Evolutionary conservation across 2,113 vertebrate genomes (phyloP), one percentile per base, ranked within the genome.

Genomic region (Suncus etruscus): DNA sequence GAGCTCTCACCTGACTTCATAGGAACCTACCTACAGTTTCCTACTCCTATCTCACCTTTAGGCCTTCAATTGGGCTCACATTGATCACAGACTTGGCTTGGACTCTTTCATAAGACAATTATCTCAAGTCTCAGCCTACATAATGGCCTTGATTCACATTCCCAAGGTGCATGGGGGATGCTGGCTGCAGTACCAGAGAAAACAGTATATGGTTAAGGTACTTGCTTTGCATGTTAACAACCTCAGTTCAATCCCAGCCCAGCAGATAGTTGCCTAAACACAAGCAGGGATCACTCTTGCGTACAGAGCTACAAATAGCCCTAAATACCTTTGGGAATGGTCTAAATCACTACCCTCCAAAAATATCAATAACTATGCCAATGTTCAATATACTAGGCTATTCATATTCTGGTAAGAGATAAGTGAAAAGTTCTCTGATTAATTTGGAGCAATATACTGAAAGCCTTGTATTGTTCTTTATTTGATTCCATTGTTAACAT

Each of bases 391-490:
- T 7, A 61, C 18, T 61, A 6, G 86, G 65, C 4, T 84, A 9
- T 31, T 86, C 25, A 63, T 47, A 47, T 66, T 20, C 32, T 47
- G 8, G 1, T 50, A 66, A 20, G 3, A 0, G 20, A 65, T 12
- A 91, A 48, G 63, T 18, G 18, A 2, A 54, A n/a, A 81, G 12
- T n/a, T 48, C 8, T 66, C 25, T 69, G 29, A 91, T 20, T 31
- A 68, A 81, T 63, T 65, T 82, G 50, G 45, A 81, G 6, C 4
- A 92, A 88, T 74, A 76, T 68, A 77, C 3, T 20, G 51, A 91
- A 69, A 65, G 8, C 0, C 2, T 82, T 92, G 63, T 61, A 1
- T 79, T 91, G 86, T 31, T 65, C 18, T 50, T 78, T 83, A 22
- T 61, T 91, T 91, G 20, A 77, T 11, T n/a, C 5, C 9, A 48